phyloP scores from a whole-genome alignment of 1,140 invertebrate species.

The Triops cancriformis region DNA sequence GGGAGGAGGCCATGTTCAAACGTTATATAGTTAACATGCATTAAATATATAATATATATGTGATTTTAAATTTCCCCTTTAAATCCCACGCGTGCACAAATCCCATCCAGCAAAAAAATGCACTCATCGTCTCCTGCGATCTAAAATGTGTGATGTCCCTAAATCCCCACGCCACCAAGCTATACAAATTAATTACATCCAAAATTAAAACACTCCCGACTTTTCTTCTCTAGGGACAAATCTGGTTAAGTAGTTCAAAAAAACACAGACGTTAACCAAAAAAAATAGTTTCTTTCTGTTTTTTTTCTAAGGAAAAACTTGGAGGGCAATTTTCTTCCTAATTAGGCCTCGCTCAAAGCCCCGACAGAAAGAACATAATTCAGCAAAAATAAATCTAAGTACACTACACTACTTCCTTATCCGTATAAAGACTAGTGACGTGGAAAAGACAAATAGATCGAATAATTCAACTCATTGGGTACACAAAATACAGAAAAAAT shows the following conservation, averaged over 20 bases:
- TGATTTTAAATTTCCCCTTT: background rate
- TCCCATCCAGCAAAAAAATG: background rate
- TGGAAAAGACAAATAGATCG: background rate
- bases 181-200: background rate
- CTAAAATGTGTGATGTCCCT: background rate
- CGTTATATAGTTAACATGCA: background rate
- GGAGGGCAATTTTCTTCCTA: background rate
- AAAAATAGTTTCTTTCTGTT: too few species aligned
- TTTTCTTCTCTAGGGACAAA: background rate
- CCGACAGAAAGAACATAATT: background rate
- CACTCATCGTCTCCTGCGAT: background rate
- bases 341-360: background rate
- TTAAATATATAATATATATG: constrained; percentile 7
- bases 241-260: background rate
- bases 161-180: background rate
- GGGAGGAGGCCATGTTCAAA: background rate
- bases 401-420: background rate
- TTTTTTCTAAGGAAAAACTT: background rate
- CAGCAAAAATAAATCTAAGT: background rate
- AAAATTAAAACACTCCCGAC: background rate
- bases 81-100: background rate
- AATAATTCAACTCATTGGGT: background rate
- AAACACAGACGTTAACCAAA: background rate
- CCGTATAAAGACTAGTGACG: constrained; percentile 3
- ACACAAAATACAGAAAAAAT: background rate